Conservation (phyloP, 2,797 vertebrate genomes). For the Tachyglossus aculeatus region DNA sequence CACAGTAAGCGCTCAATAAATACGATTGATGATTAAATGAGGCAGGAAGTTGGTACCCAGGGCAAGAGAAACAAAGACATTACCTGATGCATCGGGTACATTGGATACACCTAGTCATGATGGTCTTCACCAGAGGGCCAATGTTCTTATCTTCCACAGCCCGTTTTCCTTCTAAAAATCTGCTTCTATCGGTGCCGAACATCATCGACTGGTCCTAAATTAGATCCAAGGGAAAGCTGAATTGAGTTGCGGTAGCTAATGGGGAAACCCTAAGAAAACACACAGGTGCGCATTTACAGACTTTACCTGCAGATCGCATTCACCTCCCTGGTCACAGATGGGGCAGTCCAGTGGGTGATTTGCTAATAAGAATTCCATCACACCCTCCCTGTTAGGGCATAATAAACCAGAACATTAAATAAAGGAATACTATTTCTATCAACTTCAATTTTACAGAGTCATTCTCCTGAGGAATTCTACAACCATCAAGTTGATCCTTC, state of each 20-base stretch:
- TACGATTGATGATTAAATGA: no score
- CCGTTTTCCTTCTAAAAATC: conserved; percentile 91
- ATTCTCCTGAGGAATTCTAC: not conserved
- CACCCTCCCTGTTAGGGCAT: conserved; percentile 86
- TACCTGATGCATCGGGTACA: conserved; percentile 97
- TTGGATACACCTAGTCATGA: conserved; percentile 98
- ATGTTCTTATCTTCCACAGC: conserved; percentile 99
- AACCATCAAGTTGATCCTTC: not conserved
- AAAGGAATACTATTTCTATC: not conserved
- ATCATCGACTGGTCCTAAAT: conserved; percentile 87
- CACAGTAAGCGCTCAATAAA: no score
- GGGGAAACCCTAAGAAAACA: not conserved
- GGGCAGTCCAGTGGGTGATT: conserved; percentile 98
- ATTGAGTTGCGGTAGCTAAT: conserved; percentile 15
- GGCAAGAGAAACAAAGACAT: conserved; percentile 6
- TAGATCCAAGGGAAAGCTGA: conserved; percentile 28
- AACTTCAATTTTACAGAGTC: not conserved
- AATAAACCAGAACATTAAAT: not conserved
- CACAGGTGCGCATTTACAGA: not conserved
- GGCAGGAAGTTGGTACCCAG: not conserved
- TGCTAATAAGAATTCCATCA: conserved; percentile 97
- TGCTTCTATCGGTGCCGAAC: conserved; percentile 96
- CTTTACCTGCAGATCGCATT: conserved; percentile 95
- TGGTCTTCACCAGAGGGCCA: conserved; percentile 95
- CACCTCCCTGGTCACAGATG: conserved; percentile 98